Percentiles rank a stretch among this genome's conserved stretches.
phyloP scores from a whole-genome alignment of 2,888 invertebrate species.

The Cremastobaeus sp. region DNA sequence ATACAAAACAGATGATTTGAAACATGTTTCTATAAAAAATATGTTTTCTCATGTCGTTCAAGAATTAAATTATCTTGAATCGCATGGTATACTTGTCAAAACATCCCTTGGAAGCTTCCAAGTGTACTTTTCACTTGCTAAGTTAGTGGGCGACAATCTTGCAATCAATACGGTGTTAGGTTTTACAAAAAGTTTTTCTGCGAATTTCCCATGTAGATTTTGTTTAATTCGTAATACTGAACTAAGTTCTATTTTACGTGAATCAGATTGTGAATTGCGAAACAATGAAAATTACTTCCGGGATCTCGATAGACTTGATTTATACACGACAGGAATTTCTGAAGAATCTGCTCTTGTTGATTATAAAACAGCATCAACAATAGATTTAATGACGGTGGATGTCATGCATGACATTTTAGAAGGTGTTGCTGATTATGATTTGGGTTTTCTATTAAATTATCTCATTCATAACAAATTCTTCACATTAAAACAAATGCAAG shows the following conservation, averaged over 20 bases:
- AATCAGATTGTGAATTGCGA: slow-evolving; percentile 22
- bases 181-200: slow-evolving; percentile 45
- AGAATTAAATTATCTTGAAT: slow-evolving; percentile 36
- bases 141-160: slow-evolving; percentile 54
- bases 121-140: slow-evolving; percentile 38
- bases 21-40: slow-evolving; percentile 20
- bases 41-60: slow-evolving; percentile 32
- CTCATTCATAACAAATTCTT: too few relatives aligned
- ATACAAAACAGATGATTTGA: too few relatives aligned
- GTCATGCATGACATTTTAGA: too few relatives aligned
- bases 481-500: too few relatives aligned
- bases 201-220: slow-evolving; percentile 42
- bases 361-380: neutral
- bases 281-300: slow-evolving; percentile 27
- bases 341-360: slow-evolving; percentile 11
- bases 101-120: slow-evolving; percentile 20
- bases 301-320: slow-evolving; percentile 13
- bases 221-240: slow-evolving; percentile 20
- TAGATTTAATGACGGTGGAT: too few relatives aligned
- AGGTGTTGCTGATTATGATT: too few relatives aligned
- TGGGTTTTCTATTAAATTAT: too few relatives aligned
- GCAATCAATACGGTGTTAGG: slow-evolving; percentile 49
- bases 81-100: slow-evolving; percentile 39
- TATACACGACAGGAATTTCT: slow-evolving; percentile 32
- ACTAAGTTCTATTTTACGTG: slow-evolving; percentile 23